These are phyloP conservation scores for Prionailurus viverrinus DNA, from an alignment of 2,113 vertebrate genomes.

Conservation along the genomic window DNA sequence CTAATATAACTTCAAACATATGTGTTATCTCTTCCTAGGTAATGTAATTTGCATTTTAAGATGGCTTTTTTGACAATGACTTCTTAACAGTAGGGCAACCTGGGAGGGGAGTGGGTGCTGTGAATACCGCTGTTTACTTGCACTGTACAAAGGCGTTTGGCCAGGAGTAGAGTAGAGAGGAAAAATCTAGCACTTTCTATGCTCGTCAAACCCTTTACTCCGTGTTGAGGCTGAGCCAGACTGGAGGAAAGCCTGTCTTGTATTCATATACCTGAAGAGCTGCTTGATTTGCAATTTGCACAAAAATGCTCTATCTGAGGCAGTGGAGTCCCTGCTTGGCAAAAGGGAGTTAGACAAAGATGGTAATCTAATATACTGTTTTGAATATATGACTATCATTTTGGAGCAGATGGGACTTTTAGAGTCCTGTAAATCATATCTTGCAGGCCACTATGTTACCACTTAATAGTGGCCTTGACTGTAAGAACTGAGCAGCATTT, in stretches of 20 bases:
- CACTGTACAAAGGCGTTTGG: background rate
- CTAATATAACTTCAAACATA: background rate
- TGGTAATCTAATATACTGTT: background rate
- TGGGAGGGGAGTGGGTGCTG: background rate
- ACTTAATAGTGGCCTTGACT: background rate
- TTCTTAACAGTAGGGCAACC: background rate
- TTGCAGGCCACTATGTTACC: background rate
- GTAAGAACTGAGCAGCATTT: background rate
- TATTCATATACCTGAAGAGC: background rate
- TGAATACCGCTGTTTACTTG: background rate
- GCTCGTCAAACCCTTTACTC: background rate
- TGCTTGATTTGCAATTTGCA: background rate
- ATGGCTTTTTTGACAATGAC: background rate
- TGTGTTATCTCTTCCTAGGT: background rate
- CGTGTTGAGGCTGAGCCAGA: background rate
- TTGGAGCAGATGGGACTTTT: constrained; percentile 23
- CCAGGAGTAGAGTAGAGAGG: background rate
- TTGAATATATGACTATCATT: constrained; percentile 33
- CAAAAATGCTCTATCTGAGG: background rate
- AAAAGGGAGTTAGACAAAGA: background rate
- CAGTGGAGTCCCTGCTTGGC: background rate
- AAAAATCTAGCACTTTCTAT: background rate
- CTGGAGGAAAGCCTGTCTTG: background rate
- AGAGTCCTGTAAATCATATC: constrained; percentile 17
- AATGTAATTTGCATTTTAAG: background rate